Conservation (phyloP, 2,113 vertebrate genomes). For the Urocolius indicus region DNA sequence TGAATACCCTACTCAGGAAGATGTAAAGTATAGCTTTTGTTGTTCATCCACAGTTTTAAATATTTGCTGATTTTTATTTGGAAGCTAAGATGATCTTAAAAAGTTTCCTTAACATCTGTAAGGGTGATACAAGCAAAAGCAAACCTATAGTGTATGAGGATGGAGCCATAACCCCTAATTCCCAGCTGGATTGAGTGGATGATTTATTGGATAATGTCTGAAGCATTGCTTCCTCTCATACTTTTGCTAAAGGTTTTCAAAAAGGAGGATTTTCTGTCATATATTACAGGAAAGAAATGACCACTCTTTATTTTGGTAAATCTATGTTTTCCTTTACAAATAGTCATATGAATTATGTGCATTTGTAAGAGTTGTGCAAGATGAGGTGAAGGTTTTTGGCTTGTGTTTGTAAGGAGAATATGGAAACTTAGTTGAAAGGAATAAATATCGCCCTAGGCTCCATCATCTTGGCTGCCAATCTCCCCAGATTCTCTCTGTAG, state of each 20-base stretch:
- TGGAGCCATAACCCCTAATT: not conserved
- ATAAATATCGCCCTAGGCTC: not conserved
- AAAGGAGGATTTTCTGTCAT: not conserved
- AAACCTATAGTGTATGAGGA: not conserved
- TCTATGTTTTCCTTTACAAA: not conserved
- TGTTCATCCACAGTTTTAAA: not conserved
- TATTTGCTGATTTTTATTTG: not conserved
- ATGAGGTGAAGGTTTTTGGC: not conserved
- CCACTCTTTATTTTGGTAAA: not conserved
- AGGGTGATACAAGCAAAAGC: not conserved
- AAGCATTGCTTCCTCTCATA: not conserved
- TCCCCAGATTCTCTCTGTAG: not conserved
- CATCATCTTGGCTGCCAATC: not conserved
- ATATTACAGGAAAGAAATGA: not conserved
- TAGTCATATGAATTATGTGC: not conserved
- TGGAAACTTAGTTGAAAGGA: not conserved
- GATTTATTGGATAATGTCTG: not conserved
- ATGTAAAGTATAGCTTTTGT: accelerated
- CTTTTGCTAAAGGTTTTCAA: not conserved
- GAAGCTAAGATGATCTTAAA: not conserved
- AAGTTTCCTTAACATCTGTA: not conserved
- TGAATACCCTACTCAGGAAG: not conserved
- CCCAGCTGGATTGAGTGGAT: not conserved
- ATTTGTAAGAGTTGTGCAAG: not conserved
- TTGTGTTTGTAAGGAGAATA: not conserved